Conservation (phyloP, 2,888 invertebrate species). For the Apocheima hispidaria region DNA sequence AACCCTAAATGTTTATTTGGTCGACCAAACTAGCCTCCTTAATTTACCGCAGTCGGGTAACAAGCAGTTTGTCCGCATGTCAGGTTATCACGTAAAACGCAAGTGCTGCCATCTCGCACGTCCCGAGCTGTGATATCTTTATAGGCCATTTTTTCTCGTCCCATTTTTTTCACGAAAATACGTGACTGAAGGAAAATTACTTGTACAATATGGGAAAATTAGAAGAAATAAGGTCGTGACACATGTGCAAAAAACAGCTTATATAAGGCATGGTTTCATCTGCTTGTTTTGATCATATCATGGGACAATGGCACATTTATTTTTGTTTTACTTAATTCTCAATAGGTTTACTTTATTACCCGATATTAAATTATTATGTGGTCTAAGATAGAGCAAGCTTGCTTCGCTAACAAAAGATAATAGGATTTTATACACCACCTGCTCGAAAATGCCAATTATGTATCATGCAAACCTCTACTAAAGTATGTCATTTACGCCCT, state of each 20-base stretch:
- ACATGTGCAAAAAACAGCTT: constrained; percentile 8
- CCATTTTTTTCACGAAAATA: constrained; percentile 16
- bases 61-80: background rate
- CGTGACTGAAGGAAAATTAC: constrained; percentile 24
- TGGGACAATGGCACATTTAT: background rate
- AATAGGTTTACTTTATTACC: background rate
- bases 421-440: no score
- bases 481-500: no score
- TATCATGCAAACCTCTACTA: no score
- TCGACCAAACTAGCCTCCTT: background rate
- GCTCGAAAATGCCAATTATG: no score
- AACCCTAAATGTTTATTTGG: background rate
- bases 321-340: background rate
- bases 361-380: background rate
- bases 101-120: constrained; percentile 27
- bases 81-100: constrained; percentile 28
- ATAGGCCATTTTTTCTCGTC: constrained; percentile 17
- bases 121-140: constrained; percentile 22
- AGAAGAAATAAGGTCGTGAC: constrained; percentile 7
- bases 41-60: background rate
- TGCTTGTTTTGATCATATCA: background rate
- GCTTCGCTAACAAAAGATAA: no score
- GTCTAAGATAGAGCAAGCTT: background rate
- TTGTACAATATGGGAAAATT: constrained; percentile 7
- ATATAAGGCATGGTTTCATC: background rate